These are phyloP conservation scores for Pteronotus mesoamericanus DNA, from an alignment of 2,797 vertebrate genomes.

Conservation along the genomic window DNA sequence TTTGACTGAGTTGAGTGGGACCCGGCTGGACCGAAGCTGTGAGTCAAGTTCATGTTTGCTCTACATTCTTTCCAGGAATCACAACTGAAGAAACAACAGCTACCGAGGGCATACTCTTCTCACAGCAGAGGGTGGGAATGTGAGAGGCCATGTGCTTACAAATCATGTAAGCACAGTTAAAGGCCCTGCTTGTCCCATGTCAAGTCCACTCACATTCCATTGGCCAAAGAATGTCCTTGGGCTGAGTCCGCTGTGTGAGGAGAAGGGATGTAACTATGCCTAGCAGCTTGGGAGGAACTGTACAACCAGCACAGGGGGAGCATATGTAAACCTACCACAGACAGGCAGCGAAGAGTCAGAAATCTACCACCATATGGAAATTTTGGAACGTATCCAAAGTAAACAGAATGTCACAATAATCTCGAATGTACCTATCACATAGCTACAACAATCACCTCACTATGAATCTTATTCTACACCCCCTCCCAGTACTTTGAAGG, in stretches of 20 bases:
- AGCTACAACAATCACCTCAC: neutral
- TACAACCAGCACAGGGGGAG: neutral
- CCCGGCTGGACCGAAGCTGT: neutral
- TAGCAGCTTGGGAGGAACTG: neutral
- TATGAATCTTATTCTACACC: neutral
- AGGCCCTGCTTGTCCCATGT: neutral
- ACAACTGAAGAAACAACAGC: neutral
- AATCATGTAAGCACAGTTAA: neutral
- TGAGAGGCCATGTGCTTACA: neutral
- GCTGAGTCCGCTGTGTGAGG: neutral
- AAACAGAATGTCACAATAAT: conserved; percentile 5
- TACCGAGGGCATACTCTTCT: neutral
- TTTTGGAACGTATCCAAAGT: neutral
- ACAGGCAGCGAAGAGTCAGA: neutral
- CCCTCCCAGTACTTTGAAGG: neutral
- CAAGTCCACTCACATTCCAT: neutral
- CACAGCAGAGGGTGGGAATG: neutral
- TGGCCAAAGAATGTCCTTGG: neutral
- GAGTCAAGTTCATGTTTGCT: neutral
- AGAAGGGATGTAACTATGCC: neutral
- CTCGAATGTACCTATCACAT: neutral
- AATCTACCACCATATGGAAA: neutral
- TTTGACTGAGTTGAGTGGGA: neutral
- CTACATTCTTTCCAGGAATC: neutral
- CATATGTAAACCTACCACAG: neutral